Evolutionary conservation across 1,140 invertebrate species (phyloP).

Genomic region (Penaeus indicus): DNA sequence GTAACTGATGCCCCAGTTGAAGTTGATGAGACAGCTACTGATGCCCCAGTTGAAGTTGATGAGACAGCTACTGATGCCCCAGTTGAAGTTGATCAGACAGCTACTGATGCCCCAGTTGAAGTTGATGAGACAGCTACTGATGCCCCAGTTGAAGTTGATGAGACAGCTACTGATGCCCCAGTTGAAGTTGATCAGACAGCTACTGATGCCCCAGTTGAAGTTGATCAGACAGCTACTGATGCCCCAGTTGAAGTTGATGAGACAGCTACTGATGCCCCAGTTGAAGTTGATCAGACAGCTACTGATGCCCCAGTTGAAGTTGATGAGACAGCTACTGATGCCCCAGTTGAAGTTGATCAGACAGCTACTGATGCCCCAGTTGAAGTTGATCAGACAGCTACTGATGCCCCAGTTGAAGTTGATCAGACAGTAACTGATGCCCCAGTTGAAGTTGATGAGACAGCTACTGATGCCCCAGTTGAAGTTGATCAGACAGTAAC

Average conservation of each 20-base stretch:
- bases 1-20: neutral
- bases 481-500: neutral
- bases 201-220: too few species aligned
- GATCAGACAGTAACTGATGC: constrained; percentile 23
- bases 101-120: neutral
- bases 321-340: neutral
- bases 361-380: constrained; percentile 12
- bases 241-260: neutral
- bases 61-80: neutral
- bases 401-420: neutral
- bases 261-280: neutral
- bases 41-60: constrained; percentile 5
- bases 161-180: neutral
- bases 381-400: neutral
- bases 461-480: neutral
- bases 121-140: neutral
- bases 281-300: neutral
- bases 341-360: neutral
- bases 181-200: neutral
- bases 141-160: neutral
- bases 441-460: constrained; percentile 9
- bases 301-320: constrained; percentile 3
- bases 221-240: too few species aligned
- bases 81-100: neutral
- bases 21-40: constrained; percentile 22